Evolutionary conservation across 2,888 invertebrate genomes (phyloP).

Genomic region (Drosophila tanythrix): DNA sequence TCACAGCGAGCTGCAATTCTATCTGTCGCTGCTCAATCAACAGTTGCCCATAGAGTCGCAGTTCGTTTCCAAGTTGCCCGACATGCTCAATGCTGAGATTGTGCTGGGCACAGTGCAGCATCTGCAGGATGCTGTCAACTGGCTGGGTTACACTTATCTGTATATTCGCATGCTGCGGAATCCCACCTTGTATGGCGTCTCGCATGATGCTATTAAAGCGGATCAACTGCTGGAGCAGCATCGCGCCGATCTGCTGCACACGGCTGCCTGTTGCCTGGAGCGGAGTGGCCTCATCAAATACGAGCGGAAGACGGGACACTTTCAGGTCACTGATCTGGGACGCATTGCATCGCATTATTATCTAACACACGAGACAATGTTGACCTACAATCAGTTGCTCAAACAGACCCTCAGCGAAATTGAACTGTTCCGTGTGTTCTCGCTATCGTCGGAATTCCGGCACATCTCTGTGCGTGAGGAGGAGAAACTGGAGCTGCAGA

Average conservation of each 20-base stretch:
- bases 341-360: constrained; percentile 99
- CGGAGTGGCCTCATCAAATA: constrained; percentile 98
- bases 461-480: constrained; percentile 97
- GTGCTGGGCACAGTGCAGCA: constrained; percentile 96
- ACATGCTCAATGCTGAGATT: constrained; percentile 99
- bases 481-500: constrained; percentile 98
- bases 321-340: constrained; percentile 96
- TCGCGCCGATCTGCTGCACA: constrained; percentile 97
- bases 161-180: constrained; percentile 97
- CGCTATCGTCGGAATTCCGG: constrained; percentile 97
- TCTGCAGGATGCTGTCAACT: constrained; percentile 94
- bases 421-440: constrained; percentile 98
- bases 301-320: constrained; percentile 96
- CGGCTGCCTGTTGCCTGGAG: constrained; percentile 95
- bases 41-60: constrained; percentile 99
- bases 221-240: constrained; percentile 95
- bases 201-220: constrained; percentile 90
- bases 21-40: constrained; percentile 98
- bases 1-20: constrained; percentile 99
- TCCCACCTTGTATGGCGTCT: constrained; percentile 95
- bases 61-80: constrained; percentile 95
- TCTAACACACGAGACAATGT: constrained; percentile 98
- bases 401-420: constrained; percentile 99
- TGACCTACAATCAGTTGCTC: constrained; percentile 97
- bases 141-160: constrained; percentile 98